Percentiles rank a stretch among this genome's conserved stretches.
Conservation (phyloP, 2,888 invertebrate genomes). For the Limnephilus rhombicus region DNA sequence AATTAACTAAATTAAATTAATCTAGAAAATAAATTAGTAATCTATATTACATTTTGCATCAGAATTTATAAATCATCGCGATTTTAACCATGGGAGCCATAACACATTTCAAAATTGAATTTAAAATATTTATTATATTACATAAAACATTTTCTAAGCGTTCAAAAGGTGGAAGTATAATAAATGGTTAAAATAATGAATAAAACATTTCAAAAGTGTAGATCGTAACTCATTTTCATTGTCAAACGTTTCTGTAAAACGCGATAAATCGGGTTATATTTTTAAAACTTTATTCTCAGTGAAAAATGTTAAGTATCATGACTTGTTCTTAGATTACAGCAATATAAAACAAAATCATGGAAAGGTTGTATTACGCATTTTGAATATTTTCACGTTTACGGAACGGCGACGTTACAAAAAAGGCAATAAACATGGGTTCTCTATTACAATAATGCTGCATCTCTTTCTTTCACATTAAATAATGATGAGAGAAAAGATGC, state of each 20-base stretch:
- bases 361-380: neutral
- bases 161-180: neutral
- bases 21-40: too few species aligned
- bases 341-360: neutral
- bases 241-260: neutral
- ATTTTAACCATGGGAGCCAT: neutral
- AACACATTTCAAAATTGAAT: neutral
- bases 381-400: too few species aligned
- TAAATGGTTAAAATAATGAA: neutral
- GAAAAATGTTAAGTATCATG: neutral
- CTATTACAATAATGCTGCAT: too few species aligned
- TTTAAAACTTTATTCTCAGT: conserved; percentile 5
- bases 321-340: neutral
- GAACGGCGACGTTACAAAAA: too few species aligned
- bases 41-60: too few species aligned
- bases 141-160: neutral
- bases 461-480: too few species aligned
- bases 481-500: too few species aligned
- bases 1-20: too few species aligned
- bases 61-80: neutral
- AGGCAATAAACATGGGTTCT: too few species aligned
- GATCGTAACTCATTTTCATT: neutral
- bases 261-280: neutral
- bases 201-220: neutral
- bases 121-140: neutral